These are phyloP conservation scores for Calyptommatus sinebrachiatus DNA, from an alignment of 2,113 vertebrate species.

Conservation along the genomic window DNA sequence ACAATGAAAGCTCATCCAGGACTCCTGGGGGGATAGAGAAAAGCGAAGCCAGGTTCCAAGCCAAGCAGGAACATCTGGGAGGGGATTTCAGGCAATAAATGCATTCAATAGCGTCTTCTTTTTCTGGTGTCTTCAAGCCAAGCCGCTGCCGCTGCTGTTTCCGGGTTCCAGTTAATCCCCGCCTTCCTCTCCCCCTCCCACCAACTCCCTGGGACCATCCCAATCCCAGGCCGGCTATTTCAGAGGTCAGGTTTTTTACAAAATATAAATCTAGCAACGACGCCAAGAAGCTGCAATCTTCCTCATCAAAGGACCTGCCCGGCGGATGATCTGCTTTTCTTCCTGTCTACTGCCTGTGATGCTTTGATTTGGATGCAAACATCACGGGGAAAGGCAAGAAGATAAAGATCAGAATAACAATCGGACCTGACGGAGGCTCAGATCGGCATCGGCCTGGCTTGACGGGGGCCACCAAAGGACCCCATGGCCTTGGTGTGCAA, in stretches of 20 bases:
- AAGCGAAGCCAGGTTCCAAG: background rate
- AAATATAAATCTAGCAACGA: background rate
- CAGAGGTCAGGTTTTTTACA: background rate
- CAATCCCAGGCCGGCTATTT: background rate
- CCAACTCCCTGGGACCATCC: background rate
- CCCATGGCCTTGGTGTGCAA: background rate
- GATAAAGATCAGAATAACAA: background rate
- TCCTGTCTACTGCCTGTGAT: background rate
- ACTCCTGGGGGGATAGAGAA: slow-evolving; percentile 6
- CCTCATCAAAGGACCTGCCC: background rate
- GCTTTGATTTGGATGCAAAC: slow-evolving; percentile 2
- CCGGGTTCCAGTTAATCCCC: slow-evolving; percentile 20
- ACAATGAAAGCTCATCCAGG: background rate
- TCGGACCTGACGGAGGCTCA: background rate
- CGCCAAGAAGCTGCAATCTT: slow-evolving; percentile 3
- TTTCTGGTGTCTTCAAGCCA: background rate
- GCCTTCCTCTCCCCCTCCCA: background rate
- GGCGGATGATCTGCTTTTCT: background rate
- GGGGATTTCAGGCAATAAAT: background rate
- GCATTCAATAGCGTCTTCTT: background rate
- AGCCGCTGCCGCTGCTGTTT: background rate
- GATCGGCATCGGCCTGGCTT: background rate
- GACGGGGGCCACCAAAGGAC: too few relatives aligned
- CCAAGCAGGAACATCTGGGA: background rate
- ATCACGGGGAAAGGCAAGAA: background rate